phyloP scores from a whole-genome alignment of 2,888 invertebrate species.

The Limnephilus auricula region DNA sequence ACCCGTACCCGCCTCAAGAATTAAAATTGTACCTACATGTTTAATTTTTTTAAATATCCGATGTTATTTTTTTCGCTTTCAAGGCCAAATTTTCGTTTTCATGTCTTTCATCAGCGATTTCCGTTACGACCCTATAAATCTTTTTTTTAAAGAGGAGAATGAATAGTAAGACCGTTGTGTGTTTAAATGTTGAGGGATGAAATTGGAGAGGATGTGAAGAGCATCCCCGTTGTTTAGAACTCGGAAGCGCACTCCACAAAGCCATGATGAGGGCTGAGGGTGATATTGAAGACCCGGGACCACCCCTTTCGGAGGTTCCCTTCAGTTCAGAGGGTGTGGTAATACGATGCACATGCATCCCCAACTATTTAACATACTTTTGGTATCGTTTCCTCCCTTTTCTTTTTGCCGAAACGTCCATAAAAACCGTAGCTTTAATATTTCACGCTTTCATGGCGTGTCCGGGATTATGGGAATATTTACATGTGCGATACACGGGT shows the following conservation, averaged over 20 bases:
- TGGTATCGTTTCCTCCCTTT: constrained; percentile 13
- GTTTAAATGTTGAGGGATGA: constrained; percentile 19
- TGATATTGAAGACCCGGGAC: neutral
- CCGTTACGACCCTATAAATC: constrained; percentile 14
- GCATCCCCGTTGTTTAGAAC: neutral
- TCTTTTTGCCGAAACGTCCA: neutral
- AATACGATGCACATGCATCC: neutral
- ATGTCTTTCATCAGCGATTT: neutral
- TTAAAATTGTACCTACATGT: too few species aligned
- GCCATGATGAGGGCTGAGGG: neutral
- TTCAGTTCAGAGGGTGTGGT: neutral
- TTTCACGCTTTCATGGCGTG: constrained; percentile 5
- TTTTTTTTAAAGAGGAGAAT: neutral
- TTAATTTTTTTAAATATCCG: neutral
- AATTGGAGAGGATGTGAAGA: constrained; percentile 16
- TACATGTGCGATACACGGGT: neutral
- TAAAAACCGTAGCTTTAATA: neutral
- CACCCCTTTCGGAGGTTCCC: constrained; percentile 20
- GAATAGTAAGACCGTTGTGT: constrained; percentile 3
- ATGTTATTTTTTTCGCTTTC: neutral
- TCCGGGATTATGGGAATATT: neutral
- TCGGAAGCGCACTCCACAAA: constrained; percentile 16
- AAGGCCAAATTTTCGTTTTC: neutral
- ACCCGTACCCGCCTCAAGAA: too few species aligned
- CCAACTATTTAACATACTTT: neutral